Percentiles rank a stretch among this genome's conserved stretches.
Conservation (phyloP, 1,140 invertebrate species). For the Helicorthomorpha holstii region DNA sequence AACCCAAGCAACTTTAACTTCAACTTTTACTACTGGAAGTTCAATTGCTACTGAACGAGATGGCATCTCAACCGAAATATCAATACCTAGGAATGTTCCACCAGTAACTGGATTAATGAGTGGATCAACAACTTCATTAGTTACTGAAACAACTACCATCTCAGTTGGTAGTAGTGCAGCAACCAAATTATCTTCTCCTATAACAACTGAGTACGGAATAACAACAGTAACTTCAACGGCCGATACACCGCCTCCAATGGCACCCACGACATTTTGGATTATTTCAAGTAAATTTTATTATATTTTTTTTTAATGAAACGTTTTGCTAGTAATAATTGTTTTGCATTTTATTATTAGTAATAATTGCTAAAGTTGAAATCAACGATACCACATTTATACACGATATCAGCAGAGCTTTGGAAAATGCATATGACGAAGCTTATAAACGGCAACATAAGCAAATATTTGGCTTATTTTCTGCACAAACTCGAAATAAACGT, state of each 20-base stretch:
- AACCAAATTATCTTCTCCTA: neutral
- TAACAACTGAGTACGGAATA: neutral
- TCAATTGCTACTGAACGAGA: too few relatives aligned
- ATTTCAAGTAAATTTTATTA: neutral
- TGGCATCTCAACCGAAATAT: too few relatives aligned
- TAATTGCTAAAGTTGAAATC: neutral
- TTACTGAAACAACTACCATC: neutral
- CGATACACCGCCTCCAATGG: neutral
- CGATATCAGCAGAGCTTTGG: neutral
- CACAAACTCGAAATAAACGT: too few relatives aligned
- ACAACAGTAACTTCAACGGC: neutral
- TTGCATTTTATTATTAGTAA: neutral
- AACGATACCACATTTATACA: neutral
- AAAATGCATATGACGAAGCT: neutral
- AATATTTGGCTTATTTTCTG: too few relatives aligned
- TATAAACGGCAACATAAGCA: neutral
- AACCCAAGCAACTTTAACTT: too few relatives aligned
- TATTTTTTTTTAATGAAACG: neutral
- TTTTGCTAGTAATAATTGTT: neutral
- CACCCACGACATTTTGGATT: neutral
- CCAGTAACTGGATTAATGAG: too few relatives aligned
- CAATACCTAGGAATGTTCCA: too few relatives aligned
- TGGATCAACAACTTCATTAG: too few relatives aligned
- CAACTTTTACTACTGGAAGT: too few relatives aligned
- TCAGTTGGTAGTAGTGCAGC: neutral